A percentile compares a stretch with the other conserved stretches of the same genome.
phyloP scores from a whole-genome alignment of 1,140 invertebrate species.

The Lysiphlebus fabarum region DNA sequence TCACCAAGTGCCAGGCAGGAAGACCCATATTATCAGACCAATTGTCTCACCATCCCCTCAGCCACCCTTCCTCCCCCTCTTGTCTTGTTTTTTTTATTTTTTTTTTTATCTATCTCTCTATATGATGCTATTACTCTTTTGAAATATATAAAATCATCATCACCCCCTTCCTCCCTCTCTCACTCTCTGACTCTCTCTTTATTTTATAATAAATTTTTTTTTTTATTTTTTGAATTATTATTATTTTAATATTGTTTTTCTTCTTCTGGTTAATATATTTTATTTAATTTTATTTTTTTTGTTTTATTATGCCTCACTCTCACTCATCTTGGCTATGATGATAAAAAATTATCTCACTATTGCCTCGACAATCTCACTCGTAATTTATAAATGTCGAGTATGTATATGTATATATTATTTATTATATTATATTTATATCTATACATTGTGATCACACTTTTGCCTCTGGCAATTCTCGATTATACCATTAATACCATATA shows the following conservation, averaged over 20 bases:
- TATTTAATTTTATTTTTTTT: not conserved
- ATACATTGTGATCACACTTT: not conserved
- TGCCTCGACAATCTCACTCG: constrained; percentile 24
- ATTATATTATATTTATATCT: no score
- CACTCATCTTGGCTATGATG: not conserved
- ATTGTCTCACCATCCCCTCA: constrained; percentile 48
- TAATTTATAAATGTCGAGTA: no score
- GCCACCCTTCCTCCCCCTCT: not conserved
- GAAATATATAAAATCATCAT: constrained; percentile 55
- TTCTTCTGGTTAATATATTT: not conserved
- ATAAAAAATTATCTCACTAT: constrained; percentile 2
- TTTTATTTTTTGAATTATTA: no score
- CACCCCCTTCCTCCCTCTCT: constrained; percentile 36
- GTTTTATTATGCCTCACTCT: not conserved
- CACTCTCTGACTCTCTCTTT: constrained; percentile 9
- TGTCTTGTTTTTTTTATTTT: no score
- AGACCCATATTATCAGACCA: constrained; percentile 54
- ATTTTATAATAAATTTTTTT: no score
- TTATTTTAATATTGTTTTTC: not conserved
- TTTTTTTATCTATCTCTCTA: no score
- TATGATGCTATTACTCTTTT: constrained; percentile 31
- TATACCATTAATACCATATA: constrained; percentile 51
- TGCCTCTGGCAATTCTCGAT: constrained; percentile 39
- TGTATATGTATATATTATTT: no score
- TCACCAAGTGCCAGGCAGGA: constrained; percentile 55